Evolutionary conservation across 2,113 vertebrate genomes (phyloP).

Genomic region (Balaeniceps rex): DNA sequence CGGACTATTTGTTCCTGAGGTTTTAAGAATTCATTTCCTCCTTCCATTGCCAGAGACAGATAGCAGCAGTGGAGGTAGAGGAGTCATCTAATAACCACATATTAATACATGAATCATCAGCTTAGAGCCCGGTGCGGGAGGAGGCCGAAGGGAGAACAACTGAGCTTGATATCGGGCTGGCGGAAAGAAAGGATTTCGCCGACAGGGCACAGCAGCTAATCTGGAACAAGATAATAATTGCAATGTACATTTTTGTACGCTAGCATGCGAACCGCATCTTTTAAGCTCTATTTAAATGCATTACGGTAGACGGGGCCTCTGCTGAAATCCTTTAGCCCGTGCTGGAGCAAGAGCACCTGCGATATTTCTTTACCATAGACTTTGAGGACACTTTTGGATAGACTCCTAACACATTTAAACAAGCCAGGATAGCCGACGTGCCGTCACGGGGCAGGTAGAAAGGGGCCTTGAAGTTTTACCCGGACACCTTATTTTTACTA

Average conservation of each 20-base stretch:
- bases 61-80: neutral
- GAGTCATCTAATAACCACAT: neutral
- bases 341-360: neutral
- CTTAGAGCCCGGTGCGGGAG: neutral
- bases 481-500: neutral
- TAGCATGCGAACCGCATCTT: neutral
- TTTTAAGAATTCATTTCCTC: conserved; percentile 35
- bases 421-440: rapidly evolving
- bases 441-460: neutral
- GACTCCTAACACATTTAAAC: no score
- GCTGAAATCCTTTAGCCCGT: neutral
- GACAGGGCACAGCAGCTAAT: neutral
- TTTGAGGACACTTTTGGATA: neutral
- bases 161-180: neutral
- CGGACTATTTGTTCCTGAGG: neutral
- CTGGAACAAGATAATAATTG: neutral
- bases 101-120: neutral
- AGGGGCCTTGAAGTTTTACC: neutral
- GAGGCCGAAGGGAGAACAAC: neutral
- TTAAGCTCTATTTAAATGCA: neutral
- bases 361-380: neutral
- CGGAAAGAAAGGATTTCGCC: neutral
- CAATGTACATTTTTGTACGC: neutral
- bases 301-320: rapidly evolving
- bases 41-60: neutral